Base-by-base conservation (phyloP, 2,888 invertebrate genomes). In the Branchipolynoe longqiensis region DNA sequence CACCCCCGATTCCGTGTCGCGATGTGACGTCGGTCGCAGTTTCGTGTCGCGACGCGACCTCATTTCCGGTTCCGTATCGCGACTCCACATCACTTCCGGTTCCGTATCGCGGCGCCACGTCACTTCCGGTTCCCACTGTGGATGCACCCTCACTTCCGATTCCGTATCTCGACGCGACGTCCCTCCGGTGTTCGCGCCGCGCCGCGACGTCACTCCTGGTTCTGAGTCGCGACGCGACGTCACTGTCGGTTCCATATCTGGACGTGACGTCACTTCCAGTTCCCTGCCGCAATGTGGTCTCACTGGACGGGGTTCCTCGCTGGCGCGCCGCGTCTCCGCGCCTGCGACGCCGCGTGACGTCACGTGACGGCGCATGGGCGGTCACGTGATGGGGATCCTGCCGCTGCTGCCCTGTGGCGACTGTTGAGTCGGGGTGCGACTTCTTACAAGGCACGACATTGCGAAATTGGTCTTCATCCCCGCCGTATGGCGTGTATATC, bases 401-500 rank as follows among this genome's bases (percentile, higher is more conserved):
- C n/a, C n/a, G n/a, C n/a, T n/a, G n/a, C n/a, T n/a, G n/a, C n/a
- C n/a, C n/a, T 1, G n/a, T 48, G 48, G 78, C 48, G 28, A 48
- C 28, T 14, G 48, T 22, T 1, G 78, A 78, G 14, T 78, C 25
- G 28, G 78, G 78, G 33, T 78, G 48, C 28, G 28, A 28, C 28
- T 31, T 41, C 48, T 33, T 18, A 48, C 48, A 78, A 22, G 48
- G 41, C n/a, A 48, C 41, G 2, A 78, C 48, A 28, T 78, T 25
- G 12, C 48, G 78, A 28, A 25, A 48, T 38, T 69, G 69, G 12
- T 33, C 12, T 8, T 54, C 41, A 2, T 78, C 54, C 14, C 48
- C 28, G 78, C 48, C 41, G 31, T 78, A 78, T 12, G 78, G 78
- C 6, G 78, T 48, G 28, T 78, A 78, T 25, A 54, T 31, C 78